A percentile compares a stretch with the other conserved stretches of the same genome.
phyloP scores from a whole-genome alignment of 2,797 vertebrate species.

The Hozukius guyotensis region DNA sequence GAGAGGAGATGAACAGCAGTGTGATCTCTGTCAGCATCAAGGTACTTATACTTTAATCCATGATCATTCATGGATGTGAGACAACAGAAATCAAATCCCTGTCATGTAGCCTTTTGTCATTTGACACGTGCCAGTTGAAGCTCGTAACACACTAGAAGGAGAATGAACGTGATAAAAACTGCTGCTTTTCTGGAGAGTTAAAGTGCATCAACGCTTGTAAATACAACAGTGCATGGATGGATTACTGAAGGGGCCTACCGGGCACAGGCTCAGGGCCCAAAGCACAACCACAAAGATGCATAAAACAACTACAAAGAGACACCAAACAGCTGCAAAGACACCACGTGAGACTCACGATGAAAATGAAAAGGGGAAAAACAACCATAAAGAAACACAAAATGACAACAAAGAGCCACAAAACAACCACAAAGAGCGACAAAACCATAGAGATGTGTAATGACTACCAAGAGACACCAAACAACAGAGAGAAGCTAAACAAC shows the following conservation, averaged over 20 bases:
- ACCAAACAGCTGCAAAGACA: no score
- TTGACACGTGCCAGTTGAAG: not conserved
- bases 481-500: no score
- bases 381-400: not conserved
- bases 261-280: no score
- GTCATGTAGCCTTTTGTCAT: not conserved
- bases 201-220: not conserved
- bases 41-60: conserved; percentile 63
- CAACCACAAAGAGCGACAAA: not conserved
- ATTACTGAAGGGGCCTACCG: not conserved
- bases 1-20: conserved; percentile 71
- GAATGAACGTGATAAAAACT: not conserved
- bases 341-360: no score
- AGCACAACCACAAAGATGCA: no score
- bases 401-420: not conserved
- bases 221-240: not conserved
- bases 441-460: no score
- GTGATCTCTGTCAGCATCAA: conserved; percentile 75
- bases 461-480: no score
- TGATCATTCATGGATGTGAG: not conserved
- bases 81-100: not conserved
- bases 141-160: not conserved
- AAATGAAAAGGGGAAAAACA: no score
- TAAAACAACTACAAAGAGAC: no score
- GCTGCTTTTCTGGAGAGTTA: not conserved